Base-by-base conservation (phyloP, 2,113 vertebrate genomes). In the Pitta sordida region DNA sequence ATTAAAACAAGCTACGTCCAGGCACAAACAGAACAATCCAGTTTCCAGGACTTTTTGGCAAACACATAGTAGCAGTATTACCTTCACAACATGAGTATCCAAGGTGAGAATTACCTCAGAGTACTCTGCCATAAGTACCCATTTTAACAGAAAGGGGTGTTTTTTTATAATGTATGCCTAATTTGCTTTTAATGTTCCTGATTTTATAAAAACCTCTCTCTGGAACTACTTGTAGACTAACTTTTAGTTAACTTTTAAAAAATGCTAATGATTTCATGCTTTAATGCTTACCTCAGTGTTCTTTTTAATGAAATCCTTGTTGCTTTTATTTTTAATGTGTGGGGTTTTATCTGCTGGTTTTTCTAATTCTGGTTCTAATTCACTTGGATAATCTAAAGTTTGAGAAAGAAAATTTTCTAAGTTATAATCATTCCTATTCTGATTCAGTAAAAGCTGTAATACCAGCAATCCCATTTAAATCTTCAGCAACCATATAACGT, bases 241-340 rank as follows among this genome's bases (percentile, higher is more conserved):
- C 24, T 69, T 51, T 67, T 65, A 88, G 7, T 43, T 83, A 83
- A 73, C 4, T 53, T 58, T 77, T 83, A 8, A 15, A 83, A 86
- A 69, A 60, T 44, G 3, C 13, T 62, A 83, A 11, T 32, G 9
- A 39, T 52, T 49, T 76, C 63, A 87, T 49, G 30, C 21, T 86
- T 88, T 90, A 93, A 92, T 79, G 97, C 98, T 97, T 98, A 99
- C 99, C 98, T 99, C 98, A 74, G 99, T 98, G 94, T 99, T 99
- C 96, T 98, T 98, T 96, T 97, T 98, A 96, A 99, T 97, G 96
- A 99, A 99, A 97, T 99, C 96, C 79, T 98, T 97, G 94, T 71
- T 97, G 70, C 63, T 97, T 96, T 97, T 98, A 94, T 11, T 87
- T 86, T 91, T 97, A 83, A 77, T 81, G 29, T 49, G 51, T 5